Percentiles rank a stretch among this genome's conserved stretches.
phyloP scores from a whole-genome alignment of 2,797 vertebrate species.

The Sebastes minor region DNA sequence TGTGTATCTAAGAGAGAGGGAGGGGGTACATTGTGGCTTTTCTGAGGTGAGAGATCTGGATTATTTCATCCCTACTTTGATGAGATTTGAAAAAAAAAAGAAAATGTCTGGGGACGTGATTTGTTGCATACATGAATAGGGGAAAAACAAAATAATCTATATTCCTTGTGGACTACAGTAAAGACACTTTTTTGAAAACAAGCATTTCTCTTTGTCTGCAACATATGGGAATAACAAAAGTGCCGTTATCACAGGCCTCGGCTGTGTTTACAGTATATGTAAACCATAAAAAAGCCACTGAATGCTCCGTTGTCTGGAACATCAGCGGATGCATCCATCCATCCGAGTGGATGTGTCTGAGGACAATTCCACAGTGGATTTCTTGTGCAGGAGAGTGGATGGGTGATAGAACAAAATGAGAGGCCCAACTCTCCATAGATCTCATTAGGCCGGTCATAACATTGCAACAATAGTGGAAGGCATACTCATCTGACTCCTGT shows the following conservation, averaged over 20 bases:
- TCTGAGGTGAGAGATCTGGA: conserved; percentile 25
- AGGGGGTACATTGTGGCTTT: not conserved
- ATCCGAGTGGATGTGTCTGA: conserved; percentile 66
- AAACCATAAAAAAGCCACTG: conserved; percentile 53
- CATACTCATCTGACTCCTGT: conserved; percentile 68
- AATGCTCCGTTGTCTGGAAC: conserved; percentile 64
- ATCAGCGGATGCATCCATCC: conserved; percentile 72
- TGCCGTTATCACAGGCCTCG: conserved; percentile 25
- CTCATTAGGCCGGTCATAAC: conserved; percentile 79
- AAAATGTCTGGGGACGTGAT: not conserved
- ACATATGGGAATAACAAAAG: conserved; percentile 20
- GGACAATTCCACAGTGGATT: conserved; percentile 65
- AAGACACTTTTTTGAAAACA: not conserved
- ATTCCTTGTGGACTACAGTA: conserved; percentile 5
- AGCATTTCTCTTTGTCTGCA: conserved; percentile 31
- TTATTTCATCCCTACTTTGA: conserved; percentile 40
- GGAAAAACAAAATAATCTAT: conserved; percentile 27
- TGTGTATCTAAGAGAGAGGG: conserved; percentile 15
- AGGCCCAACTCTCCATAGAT: conserved; percentile 76
- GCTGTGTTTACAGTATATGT: conserved; percentile 39
- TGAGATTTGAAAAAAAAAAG: conserved; percentile 8
- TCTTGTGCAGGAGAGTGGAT: conserved; percentile 51
- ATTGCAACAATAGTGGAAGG: conserved; percentile 66
- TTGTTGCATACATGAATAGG: conserved; percentile 15
- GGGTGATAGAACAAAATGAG: conserved; percentile 68